Evolutionary conservation across 2,797 vertebrate species (phyloP).

Genomic region (Sebastiscus tertius): DNA sequence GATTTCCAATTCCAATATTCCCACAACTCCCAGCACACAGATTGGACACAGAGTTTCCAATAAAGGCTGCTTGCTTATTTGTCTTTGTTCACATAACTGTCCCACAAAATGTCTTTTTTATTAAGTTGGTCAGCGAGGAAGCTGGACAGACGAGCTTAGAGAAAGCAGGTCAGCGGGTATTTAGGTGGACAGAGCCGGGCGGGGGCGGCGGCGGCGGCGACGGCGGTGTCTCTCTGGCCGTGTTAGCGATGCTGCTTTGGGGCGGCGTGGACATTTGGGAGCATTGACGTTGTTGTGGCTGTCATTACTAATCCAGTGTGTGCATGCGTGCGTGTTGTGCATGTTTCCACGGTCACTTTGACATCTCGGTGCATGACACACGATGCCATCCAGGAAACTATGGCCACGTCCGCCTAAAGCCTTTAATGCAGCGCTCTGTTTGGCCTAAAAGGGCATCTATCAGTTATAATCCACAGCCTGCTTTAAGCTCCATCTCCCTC

Average conservation of each 20-base stretch:
- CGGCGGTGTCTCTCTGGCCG: slow-evolving; percentile 1
- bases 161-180: slow-evolving; percentile 78
- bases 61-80: slow-evolving; percentile 18
- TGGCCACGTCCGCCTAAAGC: slow-evolving; percentile 55
- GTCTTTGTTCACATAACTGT: slow-evolving; percentile 51
- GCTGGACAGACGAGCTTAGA: slow-evolving; percentile 58
- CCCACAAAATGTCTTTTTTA: slow-evolving; percentile 60
- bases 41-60: slow-evolving; percentile 11
- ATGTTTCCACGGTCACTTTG: slow-evolving; percentile 33
- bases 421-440: slow-evolving; percentile 65
- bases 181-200: slow-evolving; percentile 60
- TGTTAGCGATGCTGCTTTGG: slow-evolving; percentile 23
- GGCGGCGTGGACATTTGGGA: slow-evolving; percentile 31
- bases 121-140: slow-evolving; percentile 51
- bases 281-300: slow-evolving; percentile 17
- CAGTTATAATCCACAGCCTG: slow-evolving; percentile 64
- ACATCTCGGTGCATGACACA: slow-evolving; percentile 28
- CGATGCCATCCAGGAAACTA: slow-evolving; percentile 67
- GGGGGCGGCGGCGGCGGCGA: not conserved
- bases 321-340: slow-evolving; percentile 1
- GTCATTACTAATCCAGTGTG: slow-evolving; percentile 29
- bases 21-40: slow-evolving; percentile 4
- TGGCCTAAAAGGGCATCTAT: slow-evolving; percentile 67
- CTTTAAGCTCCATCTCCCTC: slow-evolving; percentile 38
- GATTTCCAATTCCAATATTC: slow-evolving; percentile 58